Evolutionary conservation across 2,888 invertebrate genomes (phyloP).

Genomic region (Tetranychus piercei): DNA sequence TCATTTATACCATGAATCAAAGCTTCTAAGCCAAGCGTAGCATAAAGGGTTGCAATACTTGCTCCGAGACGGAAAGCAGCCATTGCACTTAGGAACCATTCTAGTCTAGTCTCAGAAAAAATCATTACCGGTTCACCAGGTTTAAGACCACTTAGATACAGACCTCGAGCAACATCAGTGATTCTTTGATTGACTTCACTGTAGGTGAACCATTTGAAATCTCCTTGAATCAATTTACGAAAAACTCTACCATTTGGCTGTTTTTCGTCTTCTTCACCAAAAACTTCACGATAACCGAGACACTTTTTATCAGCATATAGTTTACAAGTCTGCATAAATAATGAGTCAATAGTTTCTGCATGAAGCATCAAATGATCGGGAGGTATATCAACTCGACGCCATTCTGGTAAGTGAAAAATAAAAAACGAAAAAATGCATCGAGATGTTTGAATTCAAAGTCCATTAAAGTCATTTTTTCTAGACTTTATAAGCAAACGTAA

Average conservation of each 20-base stretch:
- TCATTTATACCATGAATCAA: slow-evolving; percentile 54
- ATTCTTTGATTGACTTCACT: slow-evolving; percentile 56
- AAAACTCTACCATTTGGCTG: slow-evolving; percentile 86
- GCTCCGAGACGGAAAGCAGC: slow-evolving; percentile 66
- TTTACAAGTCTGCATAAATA: slow-evolving; percentile 57
- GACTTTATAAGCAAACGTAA: too few relatives aligned
- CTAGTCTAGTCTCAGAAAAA: slow-evolving; percentile 90
- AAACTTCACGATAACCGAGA: slow-evolving; percentile 70
- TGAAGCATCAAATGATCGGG: slow-evolving; percentile 17
- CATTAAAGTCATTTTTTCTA: too few relatives aligned
- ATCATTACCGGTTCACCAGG: slow-evolving; percentile 62
- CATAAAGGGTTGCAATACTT: slow-evolving; percentile 82
- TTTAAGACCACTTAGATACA: slow-evolving; percentile 55
- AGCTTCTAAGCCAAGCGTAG: slow-evolving; percentile 82
- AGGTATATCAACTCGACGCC: not conserved
- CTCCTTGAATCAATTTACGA: slow-evolving; percentile 86
- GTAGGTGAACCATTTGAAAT: slow-evolving; percentile 75
- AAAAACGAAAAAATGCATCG: not conserved
- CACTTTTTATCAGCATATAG: slow-evolving; percentile 54
- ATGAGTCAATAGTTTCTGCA: slow-evolving; percentile 37
- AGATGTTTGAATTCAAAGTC: too few relatives aligned
- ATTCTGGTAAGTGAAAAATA: slow-evolving; percentile 5
- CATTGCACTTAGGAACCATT: slow-evolving; percentile 93
- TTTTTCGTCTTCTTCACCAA: slow-evolving; percentile 78
- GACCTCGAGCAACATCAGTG: slow-evolving; percentile 58